phyloP scores from a whole-genome alignment of 2,113 vertebrate genomes.

The human region GRCh38 chr13:79696501-79697000 shows the following conservation, averaged over 20 bases:
- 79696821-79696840: not conserved
- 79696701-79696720: slow-evolving; percentile 54
- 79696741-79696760: not conserved
- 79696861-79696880: not conserved
- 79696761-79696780: not conserved
- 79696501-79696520: slow-evolving; percentile 76
- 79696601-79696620: slow-evolving; percentile 69
- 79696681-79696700: slow-evolving; percentile 28
- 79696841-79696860: not conserved
- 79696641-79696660: slow-evolving; percentile 63
- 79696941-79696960: not conserved
- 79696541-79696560: slow-evolving; percentile 78
- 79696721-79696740: slow-evolving; percentile 70
- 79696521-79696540: slow-evolving; percentile 81
- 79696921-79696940: not conserved
- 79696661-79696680: slow-evolving; percentile 75
- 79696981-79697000: not conserved
- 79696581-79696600: slow-evolving; percentile 77
- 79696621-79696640: slow-evolving; percentile 60
- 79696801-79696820: not conserved
- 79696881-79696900: not conserved
- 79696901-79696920: not conserved
- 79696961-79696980: not conserved
- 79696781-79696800: not conserved
- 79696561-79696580: slow-evolving; percentile 76